Percentiles rank a stretch among this genome's conserved stretches.
Conservation (phyloP, 1,140 invertebrate genomes). For the Drosophila lacertosa region DNA sequence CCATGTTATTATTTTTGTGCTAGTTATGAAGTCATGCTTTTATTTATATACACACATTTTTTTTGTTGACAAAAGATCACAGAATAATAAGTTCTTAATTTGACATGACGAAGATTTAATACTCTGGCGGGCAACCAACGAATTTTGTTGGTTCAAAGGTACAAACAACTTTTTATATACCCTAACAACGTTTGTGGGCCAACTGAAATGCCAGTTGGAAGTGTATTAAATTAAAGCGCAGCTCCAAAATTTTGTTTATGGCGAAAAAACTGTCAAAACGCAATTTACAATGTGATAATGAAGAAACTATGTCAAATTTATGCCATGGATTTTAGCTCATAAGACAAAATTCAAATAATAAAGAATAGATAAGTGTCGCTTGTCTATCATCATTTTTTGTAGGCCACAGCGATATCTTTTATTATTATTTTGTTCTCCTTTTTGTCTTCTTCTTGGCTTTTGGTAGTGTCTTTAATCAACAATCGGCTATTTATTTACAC, state of each 20-base stretch:
- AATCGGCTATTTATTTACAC: constrained; percentile 27
- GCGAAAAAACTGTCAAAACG: constrained; percentile 3
- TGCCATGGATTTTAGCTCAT: constrained; percentile 16
- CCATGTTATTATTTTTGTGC: constrained; percentile 43
- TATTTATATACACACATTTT: neutral
- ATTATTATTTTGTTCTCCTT: neutral
- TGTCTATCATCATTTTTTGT: neutral
- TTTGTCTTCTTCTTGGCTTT: constrained; percentile 2
- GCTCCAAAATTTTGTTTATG: neutral
- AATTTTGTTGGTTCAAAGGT: too few species aligned
- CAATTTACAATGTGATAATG: constrained; percentile 50
- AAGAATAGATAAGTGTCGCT: constrained; percentile 20
- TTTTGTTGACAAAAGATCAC: constrained; percentile 30
- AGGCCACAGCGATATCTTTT: constrained; percentile 10
- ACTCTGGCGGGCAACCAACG: neutral
- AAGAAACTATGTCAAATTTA: constrained; percentile 41
- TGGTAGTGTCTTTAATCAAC: constrained; percentile 19
- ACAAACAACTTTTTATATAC: neutral
- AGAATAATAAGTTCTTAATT: neutral
- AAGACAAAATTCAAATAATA: constrained; percentile 29
- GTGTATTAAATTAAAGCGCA: neutral
- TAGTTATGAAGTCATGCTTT: constrained; percentile 3
- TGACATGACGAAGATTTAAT: neutral
- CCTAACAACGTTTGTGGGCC: too few species aligned
- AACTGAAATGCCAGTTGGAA: neutral